A percentile compares a stretch with the other conserved stretches of the same genome.
Evolutionary conservation across 2,888 invertebrate species (phyloP).

Genomic region (Ditula angustiorana): DNA sequence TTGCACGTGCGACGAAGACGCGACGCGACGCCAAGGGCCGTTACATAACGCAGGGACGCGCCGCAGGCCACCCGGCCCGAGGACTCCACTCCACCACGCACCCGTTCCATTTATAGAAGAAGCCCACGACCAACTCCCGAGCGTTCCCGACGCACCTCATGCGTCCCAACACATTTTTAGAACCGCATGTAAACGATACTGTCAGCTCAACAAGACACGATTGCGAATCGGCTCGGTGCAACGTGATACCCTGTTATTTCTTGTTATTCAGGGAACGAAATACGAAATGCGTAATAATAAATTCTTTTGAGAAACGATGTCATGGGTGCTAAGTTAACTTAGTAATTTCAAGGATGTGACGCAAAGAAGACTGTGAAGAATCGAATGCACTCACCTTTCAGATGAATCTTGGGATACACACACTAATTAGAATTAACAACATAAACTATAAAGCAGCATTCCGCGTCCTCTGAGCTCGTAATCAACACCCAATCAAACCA

Average conservation of each 20-base stretch:
- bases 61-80: conserved; percentile 51
- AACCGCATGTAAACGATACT: conserved; percentile 81
- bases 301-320: conserved; percentile 33
- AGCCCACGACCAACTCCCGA: conserved; percentile 64
- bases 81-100: conserved; percentile 66
- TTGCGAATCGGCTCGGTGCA: conserved; percentile 46
- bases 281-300: conserved; percentile 71
- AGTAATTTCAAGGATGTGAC: neutral
- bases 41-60: conserved; percentile 74
- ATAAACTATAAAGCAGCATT: conserved; percentile 81
- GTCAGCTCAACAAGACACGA: conserved; percentile 52
- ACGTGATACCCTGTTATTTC: conserved; percentile 49
- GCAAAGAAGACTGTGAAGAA: neutral
- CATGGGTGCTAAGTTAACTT: conserved; percentile 14
- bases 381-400: conserved; percentile 63
- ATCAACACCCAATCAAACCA: conserved; percentile 80
- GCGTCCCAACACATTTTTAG: conserved; percentile 82
- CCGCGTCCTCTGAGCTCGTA: conserved; percentile 75
- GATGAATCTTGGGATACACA: conserved; percentile 60
- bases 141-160: conserved; percentile 70
- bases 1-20: conserved; percentile 65
- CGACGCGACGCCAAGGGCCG: conserved; percentile 65
- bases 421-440: conserved; percentile 68
- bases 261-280: conserved; percentile 54
- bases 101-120: conserved; percentile 82